Base-by-base conservation (phyloP, 2,113 vertebrate species). In the Chitala chitala region DNA sequence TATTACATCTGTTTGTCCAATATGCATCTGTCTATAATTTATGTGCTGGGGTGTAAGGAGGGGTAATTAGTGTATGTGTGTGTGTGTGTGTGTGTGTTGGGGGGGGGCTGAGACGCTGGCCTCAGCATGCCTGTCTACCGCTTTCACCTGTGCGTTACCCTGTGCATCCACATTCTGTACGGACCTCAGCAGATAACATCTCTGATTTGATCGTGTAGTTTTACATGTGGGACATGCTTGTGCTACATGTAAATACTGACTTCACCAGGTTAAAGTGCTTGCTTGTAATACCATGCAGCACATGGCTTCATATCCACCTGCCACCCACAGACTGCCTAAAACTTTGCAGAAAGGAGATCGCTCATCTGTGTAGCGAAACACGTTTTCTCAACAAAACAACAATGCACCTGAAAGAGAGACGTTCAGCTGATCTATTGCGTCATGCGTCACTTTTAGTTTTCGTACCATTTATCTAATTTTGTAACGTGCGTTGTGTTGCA, bases 51-150 rank as follows among this genome's bases (percentile, higher is more conserved):
- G 20, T 22, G 24, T 58, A 36, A 22, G 12, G 26, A 38, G 9
- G 12, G 51, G 17, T 3, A 38, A 0, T n/a, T 33, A 5, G 38
- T 42, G 9, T 40, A 13, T 42, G 40, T 72, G 31, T 56, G 50
- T 71, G 54, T 72, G 24, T 72, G 10, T 72, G n/a, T 72, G 53
- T 58, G 13, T 38, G 51, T 72, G 10, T 40, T 33, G 10, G 33
- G 4, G 51, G 59, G n/a, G 31, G 31, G 33, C 13, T 59, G n/a
- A n/a, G n/a, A n/a, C n/a, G n/a, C n/a, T n/a, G n/a, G n/a, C n/a
- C n/a, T n/a, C n/a, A n/a, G n/a, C n/a, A n/a, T n/a, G n/a, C n/a
- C n/a, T n/a, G n/a, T n/a, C n/a, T n/a, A n/a, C n/a, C n/a, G n/a
- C n/a, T n/a, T n/a, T n/a, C n/a, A n/a, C 20, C 48, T 51, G n/a